These are phyloP conservation scores for Plectus sambesii DNA, from an alignment of 1,140 invertebrate genomes.

Conservation along the genomic window DNA sequence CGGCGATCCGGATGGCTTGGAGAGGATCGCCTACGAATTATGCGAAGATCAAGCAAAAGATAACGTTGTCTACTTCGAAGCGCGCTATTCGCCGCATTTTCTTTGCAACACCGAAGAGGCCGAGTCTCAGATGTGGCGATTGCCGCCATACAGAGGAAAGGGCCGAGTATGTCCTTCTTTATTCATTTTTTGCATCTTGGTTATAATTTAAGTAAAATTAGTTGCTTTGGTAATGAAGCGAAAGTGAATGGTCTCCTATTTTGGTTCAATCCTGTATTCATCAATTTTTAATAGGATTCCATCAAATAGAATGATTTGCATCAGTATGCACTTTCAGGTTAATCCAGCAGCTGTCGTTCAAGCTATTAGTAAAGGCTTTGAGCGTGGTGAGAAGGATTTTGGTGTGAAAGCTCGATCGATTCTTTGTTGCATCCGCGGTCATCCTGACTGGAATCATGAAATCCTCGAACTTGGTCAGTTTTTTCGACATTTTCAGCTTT, in stretches of 20 bases:
- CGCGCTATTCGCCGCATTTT: conserved; percentile 53
- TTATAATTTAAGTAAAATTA: no score
- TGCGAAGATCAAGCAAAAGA: conserved; percentile 53
- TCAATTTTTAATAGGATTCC: conserved; percentile 9
- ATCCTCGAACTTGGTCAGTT: conserved; percentile 51
- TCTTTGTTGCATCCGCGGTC: conserved; percentile 39
- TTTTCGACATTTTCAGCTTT: conserved; percentile 36
- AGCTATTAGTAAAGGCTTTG: conserved; percentile 49
- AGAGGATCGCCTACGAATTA: conserved; percentile 55
- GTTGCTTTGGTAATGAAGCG: no score
- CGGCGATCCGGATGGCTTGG: conserved; percentile 53
- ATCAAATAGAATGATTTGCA: background rate
- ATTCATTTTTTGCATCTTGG: conserved; percentile 13
- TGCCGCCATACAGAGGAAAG: no score
- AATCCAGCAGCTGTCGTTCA: conserved; percentile 47
- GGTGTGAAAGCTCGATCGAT: conserved; percentile 51
- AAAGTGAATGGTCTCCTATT: conserved; percentile 2
- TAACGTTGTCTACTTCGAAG: conserved; percentile 54
- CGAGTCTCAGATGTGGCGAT: no score
- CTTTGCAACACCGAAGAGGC: conserved; percentile 18
- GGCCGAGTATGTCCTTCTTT: no score
- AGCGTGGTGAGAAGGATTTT: conserved; percentile 50
- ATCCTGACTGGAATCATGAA: conserved; percentile 49
- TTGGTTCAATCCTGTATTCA: background rate
- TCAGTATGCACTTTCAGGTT: conserved; percentile 24